Base-by-base conservation (phyloP, 1,140 invertebrate genomes). In the Triops cancriformis region DNA sequence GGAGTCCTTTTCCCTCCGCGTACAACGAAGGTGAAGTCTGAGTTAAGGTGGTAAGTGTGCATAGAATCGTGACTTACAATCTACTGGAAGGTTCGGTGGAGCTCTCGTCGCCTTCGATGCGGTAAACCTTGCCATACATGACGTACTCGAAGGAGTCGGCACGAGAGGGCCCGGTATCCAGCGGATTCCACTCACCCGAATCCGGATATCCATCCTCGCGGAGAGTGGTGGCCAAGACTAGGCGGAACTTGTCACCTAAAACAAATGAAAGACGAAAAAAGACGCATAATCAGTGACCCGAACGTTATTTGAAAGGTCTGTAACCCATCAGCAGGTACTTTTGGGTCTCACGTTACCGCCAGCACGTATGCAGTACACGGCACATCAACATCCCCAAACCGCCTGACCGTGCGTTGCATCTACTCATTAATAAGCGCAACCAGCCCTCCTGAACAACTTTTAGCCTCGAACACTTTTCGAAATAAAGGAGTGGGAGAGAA, bases 81-180 rank as follows among this genome's bases (percentile, higher is more conserved):
- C 95, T 87, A 26, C 92, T 93, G 10, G 92, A 91, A 0, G 93
- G 90, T 83, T 98, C 96, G 79, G 91, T 90, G 31, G 90, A 90
- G n/a, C 90, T 91, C 80, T 99, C 97, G 82, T 99, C 97, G 14
- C 96, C 96, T 85, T 99, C 97, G 82, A 99, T 97, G 74, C 96
- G 89, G 85, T 98, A 98, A 74, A 99, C 95, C 86, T 98, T 98
- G n/a, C 98, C 98, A 80, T 94, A 97, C 97, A 99, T 99, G 12
- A 99, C 96, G 86, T 99, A 99, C 84, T 99, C 98, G 83, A 99
- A 99, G 82, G 93, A 95, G 83, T 98, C 96, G 0, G 97, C 96
- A 76, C 94, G 88, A 1, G 93, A 93, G 27, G 94, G 91, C 80
- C 93, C 91, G 80, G 91, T 85, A 73, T 92, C 91, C 4, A 89